Evolutionary conservation across 2,113 vertebrate species (phyloP).

Genomic region (Odobenus rosmarus): DNA sequence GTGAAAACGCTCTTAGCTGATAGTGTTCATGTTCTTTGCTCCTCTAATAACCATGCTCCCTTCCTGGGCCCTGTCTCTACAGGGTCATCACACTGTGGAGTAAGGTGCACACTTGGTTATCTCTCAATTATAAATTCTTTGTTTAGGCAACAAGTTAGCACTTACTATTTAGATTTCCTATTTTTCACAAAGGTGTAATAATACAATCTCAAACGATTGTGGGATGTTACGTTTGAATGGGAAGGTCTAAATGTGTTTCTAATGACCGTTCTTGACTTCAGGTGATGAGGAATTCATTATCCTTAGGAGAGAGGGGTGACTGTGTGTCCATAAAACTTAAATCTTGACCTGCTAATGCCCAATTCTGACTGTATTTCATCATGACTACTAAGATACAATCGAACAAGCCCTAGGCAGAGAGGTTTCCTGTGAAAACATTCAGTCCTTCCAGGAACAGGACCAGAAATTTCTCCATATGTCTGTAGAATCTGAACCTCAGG

Average conservation of each 20-base stretch:
- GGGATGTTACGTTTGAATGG: background rate
- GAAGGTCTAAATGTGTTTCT: background rate
- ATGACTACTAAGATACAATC: background rate
- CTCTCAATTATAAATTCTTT: background rate
- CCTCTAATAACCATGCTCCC: background rate
- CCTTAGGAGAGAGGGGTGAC: background rate
- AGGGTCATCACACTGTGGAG: background rate
- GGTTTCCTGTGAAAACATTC: background rate
- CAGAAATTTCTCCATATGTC: constrained; percentile 32
- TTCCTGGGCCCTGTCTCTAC: background rate
- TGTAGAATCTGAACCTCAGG: background rate
- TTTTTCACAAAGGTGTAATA: accelerated
- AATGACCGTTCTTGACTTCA: background rate
- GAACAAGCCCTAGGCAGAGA: constrained; percentile 39
- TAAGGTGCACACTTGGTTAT: background rate
- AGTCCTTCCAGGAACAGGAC: constrained; percentile 56
- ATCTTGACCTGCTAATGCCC: background rate
- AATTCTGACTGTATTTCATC: background rate
- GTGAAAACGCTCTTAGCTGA: too few relatives aligned
- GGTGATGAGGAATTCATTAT: background rate
- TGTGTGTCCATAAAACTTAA: background rate
- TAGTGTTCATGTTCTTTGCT: accelerated
- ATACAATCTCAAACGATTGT: too few relatives aligned
- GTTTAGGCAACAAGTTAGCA: background rate
- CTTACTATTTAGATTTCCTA: background rate